These are phyloP conservation scores for Cryptotermes secundus DNA, from an alignment of 1,140 invertebrate species.

Conservation along the genomic window DNA sequence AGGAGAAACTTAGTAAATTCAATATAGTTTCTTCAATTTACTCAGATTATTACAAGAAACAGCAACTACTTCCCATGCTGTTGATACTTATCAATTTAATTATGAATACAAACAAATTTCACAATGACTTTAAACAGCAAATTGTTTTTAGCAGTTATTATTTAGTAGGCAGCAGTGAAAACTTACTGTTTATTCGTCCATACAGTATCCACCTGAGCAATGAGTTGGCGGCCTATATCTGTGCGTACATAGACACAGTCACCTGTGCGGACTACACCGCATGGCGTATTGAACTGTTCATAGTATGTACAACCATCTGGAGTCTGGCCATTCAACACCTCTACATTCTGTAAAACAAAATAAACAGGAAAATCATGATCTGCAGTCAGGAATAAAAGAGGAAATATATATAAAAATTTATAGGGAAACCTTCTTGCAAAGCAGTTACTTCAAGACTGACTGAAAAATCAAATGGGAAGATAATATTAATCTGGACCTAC, in stretches of 20 bases:
- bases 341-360: conserved; percentile 61
- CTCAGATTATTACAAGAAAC: no score
- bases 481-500: no score
- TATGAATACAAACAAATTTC: no score
- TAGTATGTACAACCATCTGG: conserved; percentile 79
- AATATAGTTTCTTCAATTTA: no score
- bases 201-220: conserved; percentile 92
- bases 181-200: conserved; percentile 86
- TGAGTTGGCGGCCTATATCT: conserved; percentile 80
- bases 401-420: no score
- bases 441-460: not conserved
- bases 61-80: no score
- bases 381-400: not conserved
- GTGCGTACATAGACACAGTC: conserved; percentile 93
- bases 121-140: no score
- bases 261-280: conserved; percentile 81
- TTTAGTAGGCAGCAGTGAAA: not conserved
- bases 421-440: no score
- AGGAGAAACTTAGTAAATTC: no score
- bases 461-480: no score
- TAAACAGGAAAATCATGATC: conserved; percentile 19
- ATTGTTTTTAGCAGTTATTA: no score
- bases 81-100: no score
- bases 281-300: conserved; percentile 87
- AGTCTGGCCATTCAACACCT: conserved; percentile 65